phyloP scores from a whole-genome alignment of 2,797 vertebrate species.

The Perdix hodgsoniae region DNA sequence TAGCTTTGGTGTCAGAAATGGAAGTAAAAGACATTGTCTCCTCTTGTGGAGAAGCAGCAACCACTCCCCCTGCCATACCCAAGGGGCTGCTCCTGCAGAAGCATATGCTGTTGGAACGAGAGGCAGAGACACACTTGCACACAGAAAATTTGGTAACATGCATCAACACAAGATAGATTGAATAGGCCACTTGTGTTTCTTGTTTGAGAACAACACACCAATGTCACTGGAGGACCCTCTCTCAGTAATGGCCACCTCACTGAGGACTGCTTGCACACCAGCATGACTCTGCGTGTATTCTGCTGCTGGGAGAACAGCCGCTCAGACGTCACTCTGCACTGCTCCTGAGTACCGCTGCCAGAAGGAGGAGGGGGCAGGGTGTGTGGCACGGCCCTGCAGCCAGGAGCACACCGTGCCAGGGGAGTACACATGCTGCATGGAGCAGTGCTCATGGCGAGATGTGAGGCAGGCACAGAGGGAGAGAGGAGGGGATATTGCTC shows the following conservation, averaged over 20 bases:
- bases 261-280: slow-evolving; percentile 5
- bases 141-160: background rate
- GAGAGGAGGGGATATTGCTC: background rate
- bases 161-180: background rate
- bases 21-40: background rate
- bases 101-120: background rate
- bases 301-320: slow-evolving; percentile 8
- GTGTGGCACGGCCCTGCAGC: background rate
- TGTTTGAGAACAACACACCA: background rate
- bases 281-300: slow-evolving; percentile 46
- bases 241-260: background rate
- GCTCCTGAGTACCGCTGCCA: slow-evolving; percentile 9
- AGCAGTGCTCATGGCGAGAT: background rate
- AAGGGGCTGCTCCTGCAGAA: background rate
- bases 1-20: background rate
- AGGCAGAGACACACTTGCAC: background rate
- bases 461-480: background rate
- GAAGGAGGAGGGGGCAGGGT: slow-evolving; percentile 65
- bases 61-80: background rate
- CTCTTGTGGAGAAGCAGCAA: background rate
- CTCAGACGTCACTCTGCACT: slow-evolving; percentile 20
- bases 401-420: background rate
- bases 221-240: background rate
- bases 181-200: background rate
- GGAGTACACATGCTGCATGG: background rate